A percentile compares a stretch with the other conserved stretches of the same genome.
These are phyloP conservation scores for Lordiphosa mommai DNA, from an alignment of 1,140 invertebrate species.

Conservation along the genomic window DNA sequence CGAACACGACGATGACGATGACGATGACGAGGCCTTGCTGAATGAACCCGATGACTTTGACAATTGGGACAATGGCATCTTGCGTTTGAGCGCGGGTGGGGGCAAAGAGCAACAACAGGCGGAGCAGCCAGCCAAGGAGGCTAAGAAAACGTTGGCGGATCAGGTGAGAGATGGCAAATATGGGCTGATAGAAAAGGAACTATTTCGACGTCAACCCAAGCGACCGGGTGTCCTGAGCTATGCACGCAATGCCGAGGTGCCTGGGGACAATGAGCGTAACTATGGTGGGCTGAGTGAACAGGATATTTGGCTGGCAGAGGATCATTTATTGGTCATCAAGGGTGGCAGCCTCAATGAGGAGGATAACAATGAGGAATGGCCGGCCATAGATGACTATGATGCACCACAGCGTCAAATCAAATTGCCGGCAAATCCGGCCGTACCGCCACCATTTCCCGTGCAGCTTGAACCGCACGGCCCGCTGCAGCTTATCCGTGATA, in stretches of 20 bases:
- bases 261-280: slow-evolving; percentile 88
- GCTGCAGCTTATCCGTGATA: slow-evolving; percentile 80
- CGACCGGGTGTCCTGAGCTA: slow-evolving; percentile 91
- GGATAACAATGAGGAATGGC: slow-evolving; percentile 81
- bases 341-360: slow-evolving; percentile 83
- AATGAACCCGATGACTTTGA: slow-evolving; percentile 78
- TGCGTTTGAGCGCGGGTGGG: slow-evolving; percentile 84
- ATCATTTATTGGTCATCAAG: slow-evolving; percentile 90
- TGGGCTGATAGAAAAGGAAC: slow-evolving; percentile 91
- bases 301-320: slow-evolving; percentile 94
- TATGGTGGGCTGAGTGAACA: slow-evolving; percentile 89
- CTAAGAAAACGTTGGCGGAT: slow-evolving; percentile 90
- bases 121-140: slow-evolving; percentile 82
- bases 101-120: slow-evolving; percentile 80
- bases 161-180: slow-evolving; percentile 94
- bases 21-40: slow-evolving; percentile 78
- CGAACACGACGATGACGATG: slow-evolving; percentile 19
- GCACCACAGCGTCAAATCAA: slow-evolving; percentile 90
- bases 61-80: slow-evolving; percentile 84
- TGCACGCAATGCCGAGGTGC: slow-evolving; percentile 87
- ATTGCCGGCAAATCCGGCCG: slow-evolving; percentile 86
- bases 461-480: slow-evolving; percentile 90
- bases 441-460: slow-evolving; percentile 94
- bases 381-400: slow-evolving; percentile 90
- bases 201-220: slow-evolving; percentile 85